Conservation (phyloP, 2,113 vertebrate genomes). For the Dicaeum eximium region DNA sequence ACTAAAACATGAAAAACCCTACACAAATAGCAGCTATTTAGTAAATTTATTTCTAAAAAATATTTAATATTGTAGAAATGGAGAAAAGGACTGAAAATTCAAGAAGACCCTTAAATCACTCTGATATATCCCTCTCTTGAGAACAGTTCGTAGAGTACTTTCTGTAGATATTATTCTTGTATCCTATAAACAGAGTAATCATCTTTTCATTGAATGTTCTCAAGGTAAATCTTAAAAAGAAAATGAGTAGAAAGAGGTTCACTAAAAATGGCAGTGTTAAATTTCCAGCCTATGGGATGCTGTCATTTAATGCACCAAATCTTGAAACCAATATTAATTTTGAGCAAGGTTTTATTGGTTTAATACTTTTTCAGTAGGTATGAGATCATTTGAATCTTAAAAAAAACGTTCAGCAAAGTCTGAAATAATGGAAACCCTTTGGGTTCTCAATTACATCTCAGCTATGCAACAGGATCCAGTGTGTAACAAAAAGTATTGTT, state of each 20-base stretch:
- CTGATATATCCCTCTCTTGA: background rate
- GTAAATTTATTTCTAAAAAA: background rate
- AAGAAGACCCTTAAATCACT: background rate
- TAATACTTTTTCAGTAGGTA: background rate
- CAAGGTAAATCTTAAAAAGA: background rate
- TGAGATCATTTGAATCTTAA: background rate
- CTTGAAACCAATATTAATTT: background rate
- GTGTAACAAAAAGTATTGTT: background rate
- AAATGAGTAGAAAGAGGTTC: background rate
- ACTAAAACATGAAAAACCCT: background rate
- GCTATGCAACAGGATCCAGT: background rate
- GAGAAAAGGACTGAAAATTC: background rate
- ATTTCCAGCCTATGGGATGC: background rate
- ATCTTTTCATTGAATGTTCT: background rate
- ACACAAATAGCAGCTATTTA: background rate
- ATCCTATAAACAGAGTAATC: background rate
- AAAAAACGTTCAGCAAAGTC: background rate
- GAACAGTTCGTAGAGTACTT: background rate
- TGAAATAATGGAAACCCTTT: background rate
- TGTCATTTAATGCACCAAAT: background rate
- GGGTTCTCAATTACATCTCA: background rate
- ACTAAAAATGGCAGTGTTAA: background rate
- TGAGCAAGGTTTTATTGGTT: background rate
- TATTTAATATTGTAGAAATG: background rate
- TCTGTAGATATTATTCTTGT: background rate